Percentiles rank a stretch among this genome's conserved stretches.
These are phyloP conservation scores for Trichogramma pretiosum DNA, from an alignment of 1,140 invertebrate species.

Conservation along the genomic window DNA sequence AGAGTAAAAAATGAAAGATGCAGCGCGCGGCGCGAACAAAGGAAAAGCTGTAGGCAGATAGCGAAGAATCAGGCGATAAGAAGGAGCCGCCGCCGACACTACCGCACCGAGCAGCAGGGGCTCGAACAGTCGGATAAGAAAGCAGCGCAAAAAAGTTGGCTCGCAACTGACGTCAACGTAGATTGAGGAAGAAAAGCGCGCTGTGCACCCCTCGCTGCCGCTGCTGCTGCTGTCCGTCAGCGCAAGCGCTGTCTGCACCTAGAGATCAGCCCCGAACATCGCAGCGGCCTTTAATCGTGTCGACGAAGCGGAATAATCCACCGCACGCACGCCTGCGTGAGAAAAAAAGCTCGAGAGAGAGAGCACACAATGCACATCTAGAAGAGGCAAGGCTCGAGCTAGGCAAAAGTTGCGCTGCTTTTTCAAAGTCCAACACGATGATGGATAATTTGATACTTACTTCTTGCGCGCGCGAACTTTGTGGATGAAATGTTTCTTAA, in stretches of 20 bases:
- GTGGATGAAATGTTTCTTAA: too few species aligned
- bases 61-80: too few species aligned
- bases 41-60: too few species aligned
- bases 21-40: too few species aligned
- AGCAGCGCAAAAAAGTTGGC: not conserved
- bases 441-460: constrained; percentile 14
- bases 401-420: not conserved
- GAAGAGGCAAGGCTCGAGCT: not conserved
- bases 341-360: constrained; percentile 10
- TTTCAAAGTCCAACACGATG: too few species aligned
- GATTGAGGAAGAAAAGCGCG: constrained; percentile 14
- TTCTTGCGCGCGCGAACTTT: too few species aligned
- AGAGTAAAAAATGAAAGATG: too few species aligned
- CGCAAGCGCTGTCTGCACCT: too few species aligned
- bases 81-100: not conserved
- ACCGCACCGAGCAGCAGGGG: not conserved
- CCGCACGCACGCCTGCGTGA: not conserved
- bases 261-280: not conserved
- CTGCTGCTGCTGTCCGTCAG: too few species aligned
- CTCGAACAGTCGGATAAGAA: not conserved
- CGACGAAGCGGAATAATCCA: constrained; percentile 24
- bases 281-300: constrained; percentile 22
- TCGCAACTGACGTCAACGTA: constrained; percentile 3
- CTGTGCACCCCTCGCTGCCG: not conserved
- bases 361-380: not conserved